These are phyloP conservation scores for Leptodactylus fallax DNA, from an alignment of 2,797 vertebrate genomes.

Conservation along the genomic window DNA sequence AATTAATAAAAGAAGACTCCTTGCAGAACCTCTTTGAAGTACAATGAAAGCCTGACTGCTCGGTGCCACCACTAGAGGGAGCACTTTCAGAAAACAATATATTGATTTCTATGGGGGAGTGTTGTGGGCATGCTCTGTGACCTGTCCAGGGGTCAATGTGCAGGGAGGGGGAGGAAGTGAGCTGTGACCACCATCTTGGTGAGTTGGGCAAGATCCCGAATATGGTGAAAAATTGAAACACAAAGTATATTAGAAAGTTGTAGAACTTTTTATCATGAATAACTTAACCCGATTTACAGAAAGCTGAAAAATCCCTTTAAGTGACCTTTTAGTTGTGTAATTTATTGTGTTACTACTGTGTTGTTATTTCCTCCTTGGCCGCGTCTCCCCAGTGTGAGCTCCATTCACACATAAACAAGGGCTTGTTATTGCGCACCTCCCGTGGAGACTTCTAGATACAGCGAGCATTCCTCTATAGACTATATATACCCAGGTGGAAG, in stretches of 20 bases:
- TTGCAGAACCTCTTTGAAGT: too few relatives aligned
- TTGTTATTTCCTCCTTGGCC: conserved; percentile 1
- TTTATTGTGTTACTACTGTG: neutral
- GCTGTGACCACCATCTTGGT: too few relatives aligned
- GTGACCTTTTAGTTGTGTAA: neutral
- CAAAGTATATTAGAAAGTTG: neutral
- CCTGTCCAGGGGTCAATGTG: too few relatives aligned
- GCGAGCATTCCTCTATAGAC: conserved; percentile 1
- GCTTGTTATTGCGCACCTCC: neutral
- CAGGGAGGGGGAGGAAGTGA: too few relatives aligned
- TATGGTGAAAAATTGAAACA: neutral
- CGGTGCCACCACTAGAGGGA: too few relatives aligned
- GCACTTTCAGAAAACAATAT: too few relatives aligned
- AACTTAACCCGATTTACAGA: too few relatives aligned
- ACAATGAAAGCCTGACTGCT: too few relatives aligned
- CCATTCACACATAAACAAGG: conserved; percentile 19
- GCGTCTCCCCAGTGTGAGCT: neutral
- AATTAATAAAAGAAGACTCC: too few relatives aligned
- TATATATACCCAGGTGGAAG: neutral
- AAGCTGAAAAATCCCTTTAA: neutral
- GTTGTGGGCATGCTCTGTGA: too few relatives aligned
- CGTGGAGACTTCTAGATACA: neutral
- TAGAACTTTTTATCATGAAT: too few relatives aligned
- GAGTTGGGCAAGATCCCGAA: neutral
- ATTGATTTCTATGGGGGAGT: too few relatives aligned